phyloP scores from a whole-genome alignment of 2,113 vertebrate species.

The Neotragus moschatus region DNA sequence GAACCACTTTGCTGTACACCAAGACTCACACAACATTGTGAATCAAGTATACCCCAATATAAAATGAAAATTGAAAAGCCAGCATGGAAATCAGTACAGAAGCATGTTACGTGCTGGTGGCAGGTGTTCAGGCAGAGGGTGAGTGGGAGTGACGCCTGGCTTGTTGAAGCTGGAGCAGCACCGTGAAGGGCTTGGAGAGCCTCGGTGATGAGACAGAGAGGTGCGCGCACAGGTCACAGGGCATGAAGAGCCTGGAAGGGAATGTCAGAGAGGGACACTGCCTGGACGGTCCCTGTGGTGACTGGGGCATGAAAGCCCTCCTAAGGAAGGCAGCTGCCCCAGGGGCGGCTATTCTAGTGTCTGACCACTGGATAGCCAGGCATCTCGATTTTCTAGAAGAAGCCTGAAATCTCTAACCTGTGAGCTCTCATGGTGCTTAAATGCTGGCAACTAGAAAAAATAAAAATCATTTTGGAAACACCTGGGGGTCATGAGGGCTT shows the following conservation, averaged over 20 bases:
- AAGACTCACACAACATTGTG: too few species aligned
- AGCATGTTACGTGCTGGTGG: background rate
- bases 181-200: background rate
- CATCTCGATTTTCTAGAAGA: background rate
- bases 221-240: fast-evolving
- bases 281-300: background rate
- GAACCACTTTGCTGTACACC: background rate
- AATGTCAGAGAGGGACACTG: background rate
- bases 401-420: background rate
- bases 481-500: background rate
- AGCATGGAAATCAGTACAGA: background rate
- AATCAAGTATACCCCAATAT: background rate
- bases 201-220: background rate
- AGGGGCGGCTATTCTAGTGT: background rate
- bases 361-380: background rate
- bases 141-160: background rate
- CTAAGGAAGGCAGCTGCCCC: background rate
- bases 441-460: background rate
- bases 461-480: background rate
- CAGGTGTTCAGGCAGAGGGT: background rate
- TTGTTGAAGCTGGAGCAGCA: background rate
- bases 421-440: background rate
- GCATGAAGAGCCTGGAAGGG: background rate
- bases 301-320: background rate
- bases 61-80: background rate